These are phyloP conservation scores for Aurelia sp. DNA, from an alignment of 30 jellyfish, hydroid and myxozoan species.

Conservation along the genomic window DNA sequence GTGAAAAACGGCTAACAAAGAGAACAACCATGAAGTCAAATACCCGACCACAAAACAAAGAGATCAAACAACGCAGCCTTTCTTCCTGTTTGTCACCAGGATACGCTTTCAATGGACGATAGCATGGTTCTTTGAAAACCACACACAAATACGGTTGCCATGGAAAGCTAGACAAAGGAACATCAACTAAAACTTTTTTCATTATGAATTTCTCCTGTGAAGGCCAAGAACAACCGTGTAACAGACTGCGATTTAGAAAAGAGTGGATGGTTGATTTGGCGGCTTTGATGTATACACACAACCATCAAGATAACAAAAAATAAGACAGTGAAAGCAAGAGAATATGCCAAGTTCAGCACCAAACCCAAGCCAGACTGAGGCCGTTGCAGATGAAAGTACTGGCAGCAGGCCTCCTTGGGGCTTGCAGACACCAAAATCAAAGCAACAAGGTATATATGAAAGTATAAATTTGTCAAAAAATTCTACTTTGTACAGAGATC, in stretches of 20 bases:
- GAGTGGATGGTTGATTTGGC: no score
- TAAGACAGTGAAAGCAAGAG: no score
- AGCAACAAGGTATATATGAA: constrained; percentile 21
- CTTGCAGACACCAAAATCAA: constrained; percentile 66
- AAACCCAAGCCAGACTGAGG: background rate
- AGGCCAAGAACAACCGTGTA: no score
- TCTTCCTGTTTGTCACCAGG: background rate
- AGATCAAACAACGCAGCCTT: background rate
- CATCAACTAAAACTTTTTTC: constrained; percentile 32
- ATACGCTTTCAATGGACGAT: no score
- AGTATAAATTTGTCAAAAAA: no score
- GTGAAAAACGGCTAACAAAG: no score
- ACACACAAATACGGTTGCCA: constrained; percentile 45
- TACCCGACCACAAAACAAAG: background rate
- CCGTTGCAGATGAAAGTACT: background rate
- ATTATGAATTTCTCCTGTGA: no score
- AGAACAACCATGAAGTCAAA: no score
- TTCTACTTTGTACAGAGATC: no score
- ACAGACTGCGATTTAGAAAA: no score
- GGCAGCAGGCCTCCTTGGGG: constrained; percentile 74
- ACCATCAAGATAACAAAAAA: no score
- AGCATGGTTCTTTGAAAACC: background rate
- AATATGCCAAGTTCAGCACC: constrained; percentile 49
- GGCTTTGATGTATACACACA: no score
- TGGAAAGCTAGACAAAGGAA: constrained; percentile 42